These are phyloP conservation scores for Morinoia aosen DNA, from an alignment of 2,888 invertebrate species.

Conservation along the genomic window DNA sequence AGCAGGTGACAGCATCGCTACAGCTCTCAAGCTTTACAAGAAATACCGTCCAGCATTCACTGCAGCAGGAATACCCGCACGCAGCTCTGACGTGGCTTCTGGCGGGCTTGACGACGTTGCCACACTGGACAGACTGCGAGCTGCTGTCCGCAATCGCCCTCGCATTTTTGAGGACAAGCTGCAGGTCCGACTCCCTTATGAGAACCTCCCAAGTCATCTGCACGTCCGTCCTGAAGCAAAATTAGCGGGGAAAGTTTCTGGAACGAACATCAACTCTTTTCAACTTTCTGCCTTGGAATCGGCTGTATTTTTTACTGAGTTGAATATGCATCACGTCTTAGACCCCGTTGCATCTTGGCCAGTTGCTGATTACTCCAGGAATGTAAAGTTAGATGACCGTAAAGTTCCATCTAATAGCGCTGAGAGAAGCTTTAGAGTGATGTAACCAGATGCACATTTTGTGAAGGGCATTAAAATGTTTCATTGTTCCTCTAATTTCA, in stretches of 20 bases:
- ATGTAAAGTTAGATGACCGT: neutral
- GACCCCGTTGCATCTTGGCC: neutral
- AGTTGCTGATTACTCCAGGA: neutral
- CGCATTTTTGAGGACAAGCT: neutral
- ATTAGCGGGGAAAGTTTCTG: neutral
- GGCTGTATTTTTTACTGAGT: neutral
- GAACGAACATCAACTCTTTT: neutral
- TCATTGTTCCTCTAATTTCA: neutral
- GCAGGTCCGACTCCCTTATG: neutral
- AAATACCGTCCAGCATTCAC: conserved; percentile 50
- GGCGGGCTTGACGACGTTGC: neutral
- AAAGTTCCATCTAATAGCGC: neutral
- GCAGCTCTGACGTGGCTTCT: neutral
- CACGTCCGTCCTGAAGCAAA: neutral
- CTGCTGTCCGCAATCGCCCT: neutral
- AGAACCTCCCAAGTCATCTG: neutral
- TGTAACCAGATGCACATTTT: neutral
- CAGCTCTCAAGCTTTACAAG: conserved; percentile 39
- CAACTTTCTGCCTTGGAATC: neutral
- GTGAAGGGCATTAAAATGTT: neutral
- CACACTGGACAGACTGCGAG: neutral
- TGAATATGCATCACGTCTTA: neutral
- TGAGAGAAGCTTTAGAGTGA: neutral
- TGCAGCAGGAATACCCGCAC: neutral
- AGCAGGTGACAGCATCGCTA: conserved; percentile 51